Conservation (phyloP, 2,888 invertebrate genomes). For the Sthenelais limicola region DNA sequence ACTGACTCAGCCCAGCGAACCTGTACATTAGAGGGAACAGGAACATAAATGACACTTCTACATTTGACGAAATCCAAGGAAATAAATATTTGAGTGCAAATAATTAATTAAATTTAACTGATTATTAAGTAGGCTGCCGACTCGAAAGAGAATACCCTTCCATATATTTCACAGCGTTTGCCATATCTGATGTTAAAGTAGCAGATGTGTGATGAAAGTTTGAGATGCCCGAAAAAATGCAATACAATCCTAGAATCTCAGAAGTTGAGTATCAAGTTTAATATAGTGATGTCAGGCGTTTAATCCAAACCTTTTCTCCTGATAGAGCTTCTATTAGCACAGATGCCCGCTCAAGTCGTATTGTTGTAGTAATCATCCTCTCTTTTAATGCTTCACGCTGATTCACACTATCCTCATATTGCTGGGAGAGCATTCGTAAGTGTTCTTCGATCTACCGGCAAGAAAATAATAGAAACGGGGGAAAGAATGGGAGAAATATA, state of each 20-base stretch:
- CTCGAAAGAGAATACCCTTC: too few relatives aligned
- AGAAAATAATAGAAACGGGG: background rate
- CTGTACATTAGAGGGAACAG: slow-evolving; percentile 48
- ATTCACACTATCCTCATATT: slow-evolving; percentile 70
- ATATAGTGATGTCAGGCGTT: background rate
- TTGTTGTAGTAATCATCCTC: slow-evolving; percentile 63
- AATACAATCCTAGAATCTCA: background rate
- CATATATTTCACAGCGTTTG: too few relatives aligned
- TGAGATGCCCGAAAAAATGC: background rate
- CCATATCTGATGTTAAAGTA: too few relatives aligned
- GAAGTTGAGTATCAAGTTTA: background rate
- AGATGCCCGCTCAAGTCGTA: slow-evolving; percentile 66
- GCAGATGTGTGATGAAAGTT: background rate
- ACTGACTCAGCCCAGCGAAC: slow-evolving; percentile 70
- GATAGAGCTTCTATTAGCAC: slow-evolving; percentile 70
- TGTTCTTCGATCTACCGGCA: slow-evolving; percentile 65
- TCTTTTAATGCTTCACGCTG: slow-evolving; percentile 69
- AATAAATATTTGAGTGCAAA: too few relatives aligned
- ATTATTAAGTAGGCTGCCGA: too few relatives aligned
- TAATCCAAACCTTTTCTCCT: slow-evolving; percentile 72
- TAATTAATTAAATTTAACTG: too few relatives aligned
- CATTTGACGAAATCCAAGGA: too few relatives aligned
- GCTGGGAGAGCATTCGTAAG: slow-evolving; percentile 64
- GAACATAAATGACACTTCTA: too few relatives aligned
- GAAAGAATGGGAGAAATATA: background rate